Evolutionary conservation across 2,888 invertebrate genomes (phyloP), one percentile per base, ranked within the genome.

Genomic region (Apantesis nais): DNA sequence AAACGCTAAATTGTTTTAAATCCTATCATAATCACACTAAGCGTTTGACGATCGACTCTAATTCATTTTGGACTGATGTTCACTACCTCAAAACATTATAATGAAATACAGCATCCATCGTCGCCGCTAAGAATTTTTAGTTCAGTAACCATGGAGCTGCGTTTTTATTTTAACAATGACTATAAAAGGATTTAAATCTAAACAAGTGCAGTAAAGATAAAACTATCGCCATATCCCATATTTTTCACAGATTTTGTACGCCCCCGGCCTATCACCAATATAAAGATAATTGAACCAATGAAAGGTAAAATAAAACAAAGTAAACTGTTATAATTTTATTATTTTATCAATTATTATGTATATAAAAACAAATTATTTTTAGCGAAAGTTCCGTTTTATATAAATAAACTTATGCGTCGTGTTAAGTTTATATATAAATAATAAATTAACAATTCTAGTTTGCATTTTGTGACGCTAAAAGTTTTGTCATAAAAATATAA

Each of bases 271-370:
- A 29, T 16, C 29, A 1, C 14, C 4, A 25, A 25, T 14, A 25
- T 8, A 58, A 16, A 58, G 7, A 29, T 8, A 34, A 22, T 62
- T 14, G n/a, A 22, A 65, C 16, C 14, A 29, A 3, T 29, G 25
- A 25, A 16, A 14, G n/a, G 19, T 29, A 60, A 7, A 34, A 44
- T 61, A 25, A 62, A 78, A 73, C 41, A 68, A 78, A 78, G 11
- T 11, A 70, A 78, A 76, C 76, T 65, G 71, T 70, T 66, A 67
- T 70, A 67, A 73, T 52, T 81, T 78, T 81, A 82, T 79, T 83
- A 71, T 73, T 75, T 75, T 37, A 74, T 78, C 62, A 78, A 74
- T 75, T 71, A 76, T 73, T 73, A 79, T 77, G 72, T 78, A 73
- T 75, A 78, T 68, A 74, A 78, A 79, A 80, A 78, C 78, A 68